Evolutionary conservation across 35 echinoderm and acorn worm species (phyloP).

Genomic region (Ophiothrix spiculata): DNA sequence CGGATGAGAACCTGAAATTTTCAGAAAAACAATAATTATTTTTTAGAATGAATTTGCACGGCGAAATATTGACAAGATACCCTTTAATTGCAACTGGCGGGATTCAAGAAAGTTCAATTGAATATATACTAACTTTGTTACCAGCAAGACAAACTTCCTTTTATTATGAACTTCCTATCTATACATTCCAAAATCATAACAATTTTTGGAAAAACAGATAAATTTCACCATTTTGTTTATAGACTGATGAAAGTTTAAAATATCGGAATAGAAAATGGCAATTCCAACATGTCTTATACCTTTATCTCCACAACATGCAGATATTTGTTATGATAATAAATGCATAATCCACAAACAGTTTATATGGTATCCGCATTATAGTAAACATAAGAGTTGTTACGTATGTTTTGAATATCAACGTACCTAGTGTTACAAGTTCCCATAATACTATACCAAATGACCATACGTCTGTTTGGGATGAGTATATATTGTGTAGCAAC

Average conservation of each 20-base stretch:
- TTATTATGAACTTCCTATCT: background rate
- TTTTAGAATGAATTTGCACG: background rate
- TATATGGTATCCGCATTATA: no score
- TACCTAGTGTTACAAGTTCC: slow-evolving; percentile 78
- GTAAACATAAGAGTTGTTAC: no score
- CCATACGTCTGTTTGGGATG: slow-evolving; percentile 67
- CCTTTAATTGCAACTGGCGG: background rate
- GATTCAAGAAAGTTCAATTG: background rate
- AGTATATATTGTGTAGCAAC: slow-evolving; percentile 60
- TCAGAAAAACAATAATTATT: background rate
- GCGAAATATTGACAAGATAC: background rate
- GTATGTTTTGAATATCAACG: background rate
- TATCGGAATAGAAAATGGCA: background rate
- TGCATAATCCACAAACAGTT: no score
- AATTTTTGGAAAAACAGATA: no score
- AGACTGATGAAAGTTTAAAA: background rate
- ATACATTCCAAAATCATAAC: background rate
- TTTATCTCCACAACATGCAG: background rate
- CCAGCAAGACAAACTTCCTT: background rate
- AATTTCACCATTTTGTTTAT: no score
- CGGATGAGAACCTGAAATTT: background rate
- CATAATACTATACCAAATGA: slow-evolving; percentile 72
- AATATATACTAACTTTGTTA: background rate
- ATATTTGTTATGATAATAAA: background rate
- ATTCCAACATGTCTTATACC: background rate